Conservation (phyloP, 2,113 vertebrate species). For the Pachypanchax playfairii region DNA sequence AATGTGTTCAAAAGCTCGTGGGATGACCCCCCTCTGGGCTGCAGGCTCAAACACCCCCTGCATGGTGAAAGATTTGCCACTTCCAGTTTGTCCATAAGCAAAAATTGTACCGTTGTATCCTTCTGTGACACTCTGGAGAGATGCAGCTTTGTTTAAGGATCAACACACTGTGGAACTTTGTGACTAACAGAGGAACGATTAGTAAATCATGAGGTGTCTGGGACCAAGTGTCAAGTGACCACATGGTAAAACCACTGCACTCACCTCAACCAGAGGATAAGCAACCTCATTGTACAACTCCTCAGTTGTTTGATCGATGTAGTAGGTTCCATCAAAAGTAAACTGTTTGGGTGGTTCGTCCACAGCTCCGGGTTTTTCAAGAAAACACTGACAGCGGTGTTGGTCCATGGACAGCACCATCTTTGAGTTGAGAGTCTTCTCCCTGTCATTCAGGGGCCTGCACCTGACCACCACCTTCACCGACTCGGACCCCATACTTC, state of each 20-base stretch:
- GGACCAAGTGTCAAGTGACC: slow-evolving; percentile 64
- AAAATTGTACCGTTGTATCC: slow-evolving; percentile 94
- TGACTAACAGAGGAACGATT: slow-evolving; percentile 29
- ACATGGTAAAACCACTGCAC: background rate
- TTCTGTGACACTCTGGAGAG: slow-evolving; percentile 85
- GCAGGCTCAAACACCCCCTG: slow-evolving; percentile 82
- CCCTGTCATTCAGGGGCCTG: slow-evolving; percentile 82
- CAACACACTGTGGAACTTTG: background rate
- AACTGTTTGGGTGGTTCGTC: slow-evolving; percentile 87
- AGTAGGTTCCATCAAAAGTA: slow-evolving; percentile 88
- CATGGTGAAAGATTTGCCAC: slow-evolving; percentile 93
- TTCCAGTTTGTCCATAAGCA: slow-evolving; percentile 91
- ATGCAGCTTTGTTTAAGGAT: background rate
- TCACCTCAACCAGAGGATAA: slow-evolving; percentile 88
- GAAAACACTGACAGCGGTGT: slow-evolving; percentile 82
- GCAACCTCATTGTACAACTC: slow-evolving; percentile 90
- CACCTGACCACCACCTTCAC: slow-evolving; percentile 88
- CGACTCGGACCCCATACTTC: slow-evolving; percentile 80
- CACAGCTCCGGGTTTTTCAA: slow-evolving; percentile 74
- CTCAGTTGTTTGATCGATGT: slow-evolving; percentile 82
- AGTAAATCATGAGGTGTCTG: slow-evolving; percentile 48
- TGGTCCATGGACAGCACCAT: slow-evolving; percentile 79
- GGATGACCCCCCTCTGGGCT: slow-evolving; percentile 85
- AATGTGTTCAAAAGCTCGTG: slow-evolving; percentile 88
- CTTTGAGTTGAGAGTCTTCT: slow-evolving; percentile 79